Evolutionary conservation across 2,797 vertebrate species (phyloP).

Genomic region (Sebastes steindachneri): DNA sequence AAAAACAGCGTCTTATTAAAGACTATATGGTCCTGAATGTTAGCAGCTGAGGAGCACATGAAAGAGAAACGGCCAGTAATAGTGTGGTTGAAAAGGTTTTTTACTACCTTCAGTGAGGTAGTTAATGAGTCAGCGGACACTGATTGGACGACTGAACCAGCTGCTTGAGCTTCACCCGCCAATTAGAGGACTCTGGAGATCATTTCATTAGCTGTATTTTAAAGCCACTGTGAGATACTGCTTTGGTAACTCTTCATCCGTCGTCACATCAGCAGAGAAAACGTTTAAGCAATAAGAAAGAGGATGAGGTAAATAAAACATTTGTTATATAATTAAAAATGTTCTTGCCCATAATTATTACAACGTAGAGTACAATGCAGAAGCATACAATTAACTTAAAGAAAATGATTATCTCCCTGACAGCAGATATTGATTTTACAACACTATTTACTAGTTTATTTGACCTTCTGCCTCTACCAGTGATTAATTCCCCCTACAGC

Average conservation of each 20-base stretch:
- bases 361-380: neutral
- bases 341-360: neutral
- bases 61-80: neutral
- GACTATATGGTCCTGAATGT: neutral
- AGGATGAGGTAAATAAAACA: neutral
- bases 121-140: conserved; percentile 30
- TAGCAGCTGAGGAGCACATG: neutral
- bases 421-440: conserved; percentile 7
- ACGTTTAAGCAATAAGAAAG: neutral
- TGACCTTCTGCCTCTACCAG: conserved; percentile 5
- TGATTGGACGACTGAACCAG: neutral
- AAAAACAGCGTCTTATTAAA: neutral
- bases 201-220: conserved; percentile 39
- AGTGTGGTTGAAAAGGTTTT: neutral
- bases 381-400: neutral
- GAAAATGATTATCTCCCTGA: neutral
- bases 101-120: neutral
- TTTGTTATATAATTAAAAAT: neutral
- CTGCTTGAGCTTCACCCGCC: conserved; percentile 16
- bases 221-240: conserved; percentile 26
- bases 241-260: neutral
- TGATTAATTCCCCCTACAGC: neutral
- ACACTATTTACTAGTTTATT: neutral
- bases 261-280: neutral
- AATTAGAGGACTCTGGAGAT: conserved; percentile 26